phyloP scores from a whole-genome alignment of 2,888 invertebrate genomes.

The Syrphus vitripennis region DNA sequence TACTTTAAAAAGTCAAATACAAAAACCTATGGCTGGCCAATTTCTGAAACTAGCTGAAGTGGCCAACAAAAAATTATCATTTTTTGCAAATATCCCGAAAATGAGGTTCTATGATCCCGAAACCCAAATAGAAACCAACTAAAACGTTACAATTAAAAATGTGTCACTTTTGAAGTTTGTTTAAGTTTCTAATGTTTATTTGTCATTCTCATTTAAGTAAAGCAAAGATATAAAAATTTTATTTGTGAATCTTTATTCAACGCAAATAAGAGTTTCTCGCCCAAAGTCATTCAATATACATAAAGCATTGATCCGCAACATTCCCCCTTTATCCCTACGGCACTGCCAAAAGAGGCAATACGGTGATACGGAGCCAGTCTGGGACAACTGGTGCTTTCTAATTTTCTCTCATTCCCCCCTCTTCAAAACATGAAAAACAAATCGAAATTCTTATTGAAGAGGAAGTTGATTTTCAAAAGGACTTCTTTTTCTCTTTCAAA shows the following conservation, averaged over 20 bases:
- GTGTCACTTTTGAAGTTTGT: too few relatives aligned
- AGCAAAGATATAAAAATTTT: neutral
- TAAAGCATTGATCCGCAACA: neutral
- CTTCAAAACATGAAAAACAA: too few relatives aligned
- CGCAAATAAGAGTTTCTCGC: neutral
- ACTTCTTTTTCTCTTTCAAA: constrained; percentile 4
- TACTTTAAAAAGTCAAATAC: too few relatives aligned
- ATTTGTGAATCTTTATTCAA: neutral
- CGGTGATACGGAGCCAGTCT: too few relatives aligned
- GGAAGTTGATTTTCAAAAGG: constrained; percentile 60
- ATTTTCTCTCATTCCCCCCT: constrained; percentile 32
- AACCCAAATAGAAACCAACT: too few relatives aligned
- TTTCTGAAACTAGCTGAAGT: too few relatives aligned
- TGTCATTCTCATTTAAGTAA: neutral
- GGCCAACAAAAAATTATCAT: too few relatives aligned
- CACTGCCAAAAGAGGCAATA: neutral
- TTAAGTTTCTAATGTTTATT: too few relatives aligned
- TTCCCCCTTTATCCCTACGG: neutral
- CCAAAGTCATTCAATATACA: neutral
- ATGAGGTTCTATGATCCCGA: too few relatives aligned
- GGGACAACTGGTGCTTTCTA: constrained; percentile 34
- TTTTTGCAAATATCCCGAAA: too few relatives aligned
- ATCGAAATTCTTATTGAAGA: constrained; percentile 43
- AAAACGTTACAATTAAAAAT: too few relatives aligned
- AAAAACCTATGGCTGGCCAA: too few relatives aligned